Conservation (phyloP, 2,888 invertebrate species). For the Hypolimnas misippus region DNA sequence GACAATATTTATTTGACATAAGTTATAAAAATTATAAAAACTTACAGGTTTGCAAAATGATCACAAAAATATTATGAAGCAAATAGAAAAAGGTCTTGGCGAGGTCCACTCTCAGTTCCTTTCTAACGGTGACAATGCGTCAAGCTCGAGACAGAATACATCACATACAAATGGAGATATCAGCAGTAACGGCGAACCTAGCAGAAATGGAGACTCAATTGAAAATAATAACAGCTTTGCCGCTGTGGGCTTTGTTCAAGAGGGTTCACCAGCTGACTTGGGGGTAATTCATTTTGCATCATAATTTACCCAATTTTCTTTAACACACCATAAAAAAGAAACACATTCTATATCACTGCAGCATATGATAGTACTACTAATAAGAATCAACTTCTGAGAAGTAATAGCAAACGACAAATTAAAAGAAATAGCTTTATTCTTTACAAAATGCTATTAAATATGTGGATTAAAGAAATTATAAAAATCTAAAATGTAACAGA, state of each 20-base stretch:
- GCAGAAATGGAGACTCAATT: too few species aligned
- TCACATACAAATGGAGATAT: constrained; percentile 3
- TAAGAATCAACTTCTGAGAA: too few species aligned
- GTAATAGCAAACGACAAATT: too few species aligned
- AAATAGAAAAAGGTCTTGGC: constrained; percentile 91
- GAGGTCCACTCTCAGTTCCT: constrained; percentile 82
- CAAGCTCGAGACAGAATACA: background rate
- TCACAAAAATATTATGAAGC: constrained; percentile 91
- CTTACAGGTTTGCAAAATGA: constrained; percentile 93
- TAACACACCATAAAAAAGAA: too few species aligned
- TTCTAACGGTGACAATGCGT: background rate
- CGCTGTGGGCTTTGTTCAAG: constrained; percentile 87
- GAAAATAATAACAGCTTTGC: constrained; percentile 79
- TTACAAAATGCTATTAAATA: too few species aligned
- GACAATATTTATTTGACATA: too few species aligned
- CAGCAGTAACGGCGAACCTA: background rate
- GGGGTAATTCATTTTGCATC: constrained; percentile 84
- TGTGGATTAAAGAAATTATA: too few species aligned
- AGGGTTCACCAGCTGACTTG: constrained; percentile 92
- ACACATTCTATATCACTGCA: too few species aligned
- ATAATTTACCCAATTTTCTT: background rate
- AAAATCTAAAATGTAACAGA: too few species aligned
- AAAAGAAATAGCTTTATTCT: too few species aligned
- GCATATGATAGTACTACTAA: too few species aligned
- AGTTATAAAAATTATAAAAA: background rate